Evolutionary conservation across 2,888 invertebrate species (phyloP).

Genomic region (Theodoxus fluviatilis): DNA sequence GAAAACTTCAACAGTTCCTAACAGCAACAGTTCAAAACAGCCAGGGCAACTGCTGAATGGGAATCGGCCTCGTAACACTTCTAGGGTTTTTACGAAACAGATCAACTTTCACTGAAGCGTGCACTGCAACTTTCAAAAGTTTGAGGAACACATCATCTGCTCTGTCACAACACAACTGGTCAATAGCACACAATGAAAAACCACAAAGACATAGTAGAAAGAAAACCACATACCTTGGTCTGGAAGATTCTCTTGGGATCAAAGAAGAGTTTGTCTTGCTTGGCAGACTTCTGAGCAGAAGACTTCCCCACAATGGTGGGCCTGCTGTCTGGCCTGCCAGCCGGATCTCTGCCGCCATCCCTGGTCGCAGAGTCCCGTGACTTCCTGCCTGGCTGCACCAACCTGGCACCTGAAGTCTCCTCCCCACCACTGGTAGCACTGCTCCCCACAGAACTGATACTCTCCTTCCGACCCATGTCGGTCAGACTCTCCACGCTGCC

Average conservation of each 20-base stretch:
- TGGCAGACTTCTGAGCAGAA: conserved; percentile 27
- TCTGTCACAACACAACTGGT: too few species aligned
- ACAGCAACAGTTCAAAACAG: too few species aligned
- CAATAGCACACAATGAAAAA: too few species aligned
- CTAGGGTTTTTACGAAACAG: too few species aligned
- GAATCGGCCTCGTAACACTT: too few species aligned
- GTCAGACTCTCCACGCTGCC: conserved; percentile 41
- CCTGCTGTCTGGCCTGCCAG: conserved; percentile 4
- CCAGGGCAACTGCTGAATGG: too few species aligned
- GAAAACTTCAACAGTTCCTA: too few species aligned
- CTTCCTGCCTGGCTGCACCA: conserved; percentile 30
- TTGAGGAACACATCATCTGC: too few species aligned
- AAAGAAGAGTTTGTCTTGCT: conserved; percentile 46
- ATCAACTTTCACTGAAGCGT: too few species aligned
- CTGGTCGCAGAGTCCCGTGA: conserved; percentile 26
- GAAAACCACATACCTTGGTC: conserved; percentile 38
- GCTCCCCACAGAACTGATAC: conserved; percentile 50
- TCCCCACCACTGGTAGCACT: conserved; percentile 51
- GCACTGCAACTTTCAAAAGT: too few species aligned
- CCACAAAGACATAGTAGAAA: too few species aligned
- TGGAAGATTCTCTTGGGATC: conserved; percentile 56
- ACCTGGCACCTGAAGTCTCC: too few species aligned
- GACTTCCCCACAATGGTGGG: conserved; percentile 11
- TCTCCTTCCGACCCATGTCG: conserved; percentile 43
- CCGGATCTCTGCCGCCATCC: not conserved